These are phyloP conservation scores for Drosophila antonietae DNA, from an alignment of 2,888 invertebrate species.

Conservation along the genomic window DNA sequence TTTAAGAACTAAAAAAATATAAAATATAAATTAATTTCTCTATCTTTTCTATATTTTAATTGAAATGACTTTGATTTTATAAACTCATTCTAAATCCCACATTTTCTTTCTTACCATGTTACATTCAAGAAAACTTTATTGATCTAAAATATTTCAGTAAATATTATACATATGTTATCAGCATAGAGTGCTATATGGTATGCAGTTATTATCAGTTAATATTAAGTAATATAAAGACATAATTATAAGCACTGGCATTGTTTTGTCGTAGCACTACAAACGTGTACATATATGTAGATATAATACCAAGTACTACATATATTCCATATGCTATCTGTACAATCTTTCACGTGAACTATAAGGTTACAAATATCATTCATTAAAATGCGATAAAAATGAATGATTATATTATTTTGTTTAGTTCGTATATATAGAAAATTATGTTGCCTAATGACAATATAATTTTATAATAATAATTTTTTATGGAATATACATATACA, in stretches of 20 bases:
- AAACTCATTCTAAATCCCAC: too few relatives aligned
- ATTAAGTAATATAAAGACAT: conserved; percentile 14
- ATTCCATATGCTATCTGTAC: background rate
- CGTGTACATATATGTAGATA: background rate
- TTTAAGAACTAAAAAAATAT: background rate
- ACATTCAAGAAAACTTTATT: background rate
- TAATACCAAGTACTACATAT: background rate
- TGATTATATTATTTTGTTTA: conserved; percentile 13
- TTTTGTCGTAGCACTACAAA: background rate
- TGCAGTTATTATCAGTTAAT: conserved; percentile 13
- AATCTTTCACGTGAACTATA: background rate
- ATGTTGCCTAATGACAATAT: conserved; percentile 1
- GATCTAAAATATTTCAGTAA: background rate
- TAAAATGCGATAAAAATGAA: conserved; percentile 27
- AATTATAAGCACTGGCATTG: conserved; percentile 13
- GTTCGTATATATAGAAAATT: conserved; percentile 1
- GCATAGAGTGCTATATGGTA: background rate
- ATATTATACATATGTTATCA: conserved; percentile 2
- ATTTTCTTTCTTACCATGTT: background rate
- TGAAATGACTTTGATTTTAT: too few relatives aligned
- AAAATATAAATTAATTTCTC: background rate
- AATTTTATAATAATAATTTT: conserved; percentile 1
- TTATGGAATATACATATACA: background rate
- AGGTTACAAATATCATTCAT: conserved; percentile 9
- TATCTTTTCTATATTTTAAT: too few relatives aligned